Base-by-base conservation (phyloP, 2,888 invertebrate genomes). In the Lacanobia wlatinum region DNA sequence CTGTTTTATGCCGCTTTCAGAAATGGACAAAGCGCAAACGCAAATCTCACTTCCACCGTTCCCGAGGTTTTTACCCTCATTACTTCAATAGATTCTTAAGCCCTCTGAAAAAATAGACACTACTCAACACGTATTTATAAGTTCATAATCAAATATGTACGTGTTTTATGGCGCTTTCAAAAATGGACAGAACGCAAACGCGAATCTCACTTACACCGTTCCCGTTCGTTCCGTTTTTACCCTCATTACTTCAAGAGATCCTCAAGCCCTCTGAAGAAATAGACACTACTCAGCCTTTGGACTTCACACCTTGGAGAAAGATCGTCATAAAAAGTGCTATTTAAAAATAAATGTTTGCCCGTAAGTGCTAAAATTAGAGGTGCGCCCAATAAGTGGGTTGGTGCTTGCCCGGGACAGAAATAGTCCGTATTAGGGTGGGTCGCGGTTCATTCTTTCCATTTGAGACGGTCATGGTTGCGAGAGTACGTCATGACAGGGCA, bases 341-440 rank as follows among this genome's bases (percentile, higher is more conserved):
- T 75, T 84, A 79, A 78, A 82, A 70, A 76, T 84, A 84, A 79
- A 71, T 40, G 69, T 53, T 68, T 65, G 64, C 73, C 68, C 61
- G 76, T 80, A 76, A 78, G 79, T 64, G 72, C 82, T 87, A 86
- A 82, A 87, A 73, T 78, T 85, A 85, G 83, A 78, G 58, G 21
- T 82, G 78, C 83, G 71, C 85, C 86, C 87, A 86, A 84, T 87
- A 87, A 87, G 84, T 86, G 84, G 84, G 86, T 85, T 89, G 87
- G 83, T 76, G 82, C 78, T 82, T 75, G 87, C 68, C 80, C 82
- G 67, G 55, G 84, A 85, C 87, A 72, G 70, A 90, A 93, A 93
- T 93, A 93, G 88, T 85, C 75, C 74, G 46, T 69, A 82, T 88
- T 89, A 69, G 93, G 93, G 93, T 90, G 93, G 90, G 90, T 91